Base-by-base conservation (phyloP, 2,797 vertebrate species). In the Pangasius larnaudii region DNA sequence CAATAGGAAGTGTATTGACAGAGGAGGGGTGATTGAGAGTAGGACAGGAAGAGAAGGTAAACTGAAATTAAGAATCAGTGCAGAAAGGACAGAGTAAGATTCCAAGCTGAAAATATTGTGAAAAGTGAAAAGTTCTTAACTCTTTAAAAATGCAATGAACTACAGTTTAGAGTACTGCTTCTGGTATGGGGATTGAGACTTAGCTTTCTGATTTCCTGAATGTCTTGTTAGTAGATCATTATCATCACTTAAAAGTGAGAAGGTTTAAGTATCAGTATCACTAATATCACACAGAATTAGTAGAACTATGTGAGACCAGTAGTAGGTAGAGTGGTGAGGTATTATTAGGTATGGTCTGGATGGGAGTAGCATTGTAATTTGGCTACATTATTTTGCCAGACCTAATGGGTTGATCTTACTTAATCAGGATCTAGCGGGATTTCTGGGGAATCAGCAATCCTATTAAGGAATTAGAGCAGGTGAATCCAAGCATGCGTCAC, bases 371-470 rank as follows among this genome's bases (percentile, higher is more conserved):
- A 74, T 79, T 85, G 78, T 89, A 75, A 63, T 88, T 85, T 63
- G 87, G 91, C 91, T 91, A 93, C 92, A 92, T 93, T 94, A 93
- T 93, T 95, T 95, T 94, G 93, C 93, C 82, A 85, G 92, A 91
- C 92, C 94, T 95, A 96, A 96, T 94, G 94, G 94, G 94, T 90
- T 96, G 95, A 96, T 94, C 95, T 91, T 59, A 30, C 90, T 91
- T 96, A 96, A 96, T 96, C 94, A 81, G 94, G 92, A 87, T 91
- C 92, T 95, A 94, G 95, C 93, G 92, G 94, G 96, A 96, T 96
- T 93, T 96, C 95, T 94, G 92, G 93, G 93, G 90, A 94, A 92
- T 85, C 78, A 36, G 72, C 91, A 94, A 96, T 96, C 96, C 94
- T 88, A 82, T 96, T 96, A 96, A 93, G 91, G 95, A 93, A 94